phyloP scores from a whole-genome alignment of 2,797 vertebrate species.

The Pterois miles region DNA sequence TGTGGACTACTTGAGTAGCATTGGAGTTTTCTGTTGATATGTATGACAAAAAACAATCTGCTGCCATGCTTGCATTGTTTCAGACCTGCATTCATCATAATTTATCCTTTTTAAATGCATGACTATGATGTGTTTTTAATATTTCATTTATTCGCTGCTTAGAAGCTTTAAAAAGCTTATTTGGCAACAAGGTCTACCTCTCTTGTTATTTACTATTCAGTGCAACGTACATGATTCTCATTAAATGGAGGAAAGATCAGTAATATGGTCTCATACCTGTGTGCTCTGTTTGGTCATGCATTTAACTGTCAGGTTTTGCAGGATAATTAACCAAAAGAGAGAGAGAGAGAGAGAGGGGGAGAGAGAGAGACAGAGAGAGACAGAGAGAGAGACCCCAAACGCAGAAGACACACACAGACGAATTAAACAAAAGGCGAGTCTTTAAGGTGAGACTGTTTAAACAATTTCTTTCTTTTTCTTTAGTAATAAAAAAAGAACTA shows the following conservation, averaged over 20 bases:
- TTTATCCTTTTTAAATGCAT: not conserved
- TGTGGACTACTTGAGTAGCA: not conserved
- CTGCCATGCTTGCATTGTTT: not conserved
- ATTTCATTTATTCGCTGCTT: not conserved
- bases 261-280: conserved; percentile 25
- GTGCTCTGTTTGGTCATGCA: conserved; percentile 35
- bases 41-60: not conserved
- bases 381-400: too few relatives aligned
- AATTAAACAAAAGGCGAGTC: too few relatives aligned
- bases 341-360: too few relatives aligned
- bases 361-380: too few relatives aligned
- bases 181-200: not conserved
- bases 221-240: conserved; percentile 27
- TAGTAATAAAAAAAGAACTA: too few relatives aligned
- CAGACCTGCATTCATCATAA: not conserved
- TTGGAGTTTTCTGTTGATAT: conserved; percentile 14
- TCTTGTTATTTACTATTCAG: conserved; percentile 21
- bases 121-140: not conserved
- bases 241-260: conserved; percentile 40
- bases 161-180: not conserved
- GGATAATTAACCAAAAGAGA: too few relatives aligned
- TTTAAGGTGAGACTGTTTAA: too few relatives aligned
- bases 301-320: too few relatives aligned
- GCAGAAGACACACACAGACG: too few relatives aligned
- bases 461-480: too few relatives aligned